Percentiles rank a stretch among this genome's conserved stretches.
Evolutionary conservation across 2,797 vertebrate species (phyloP).

Genomic region (Eptatretus atami): DNA sequence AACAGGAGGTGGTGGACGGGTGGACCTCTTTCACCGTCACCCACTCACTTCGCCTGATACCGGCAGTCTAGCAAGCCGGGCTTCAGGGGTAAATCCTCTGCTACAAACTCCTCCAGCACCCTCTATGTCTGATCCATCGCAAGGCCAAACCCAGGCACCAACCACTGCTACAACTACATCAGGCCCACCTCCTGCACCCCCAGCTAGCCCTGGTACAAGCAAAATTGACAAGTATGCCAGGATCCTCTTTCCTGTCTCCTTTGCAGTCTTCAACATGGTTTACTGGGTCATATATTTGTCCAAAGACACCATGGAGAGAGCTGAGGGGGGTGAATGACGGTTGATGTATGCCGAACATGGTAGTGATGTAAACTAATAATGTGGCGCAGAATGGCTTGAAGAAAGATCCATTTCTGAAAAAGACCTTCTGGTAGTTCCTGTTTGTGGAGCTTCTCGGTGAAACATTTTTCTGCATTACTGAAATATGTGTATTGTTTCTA

Average conservation of each 20-base stretch:
- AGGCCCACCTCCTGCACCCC: conserved; percentile 16
- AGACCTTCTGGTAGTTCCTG: too few species aligned
- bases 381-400: too few species aligned
- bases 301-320: conserved; percentile 72
- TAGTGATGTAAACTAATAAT: too few species aligned
- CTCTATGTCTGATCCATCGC: conserved; percentile 17
- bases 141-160: conserved; percentile 12
- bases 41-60: not conserved
- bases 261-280: conserved; percentile 76
- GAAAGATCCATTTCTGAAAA: too few species aligned
- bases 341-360: too few species aligned
- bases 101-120: conserved; percentile 13
- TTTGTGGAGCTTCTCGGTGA: too few species aligned
- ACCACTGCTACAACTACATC: conserved; percentile 11
- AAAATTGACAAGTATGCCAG: conserved; percentile 89
- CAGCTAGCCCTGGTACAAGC: conserved; percentile 34
- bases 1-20: not conserved
- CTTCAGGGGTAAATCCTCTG: not conserved
- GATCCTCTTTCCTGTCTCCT: conserved; percentile 72
- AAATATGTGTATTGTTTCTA: too few species aligned
- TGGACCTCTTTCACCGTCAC: conserved; percentile 2
- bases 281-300: conserved; percentile 94
- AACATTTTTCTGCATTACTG: too few species aligned
- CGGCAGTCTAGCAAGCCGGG: conserved; percentile 1
- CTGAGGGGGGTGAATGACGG: not conserved